phyloP scores from a whole-genome alignment of 23 tunicate species.

The Diplosoma virens region DNA sequence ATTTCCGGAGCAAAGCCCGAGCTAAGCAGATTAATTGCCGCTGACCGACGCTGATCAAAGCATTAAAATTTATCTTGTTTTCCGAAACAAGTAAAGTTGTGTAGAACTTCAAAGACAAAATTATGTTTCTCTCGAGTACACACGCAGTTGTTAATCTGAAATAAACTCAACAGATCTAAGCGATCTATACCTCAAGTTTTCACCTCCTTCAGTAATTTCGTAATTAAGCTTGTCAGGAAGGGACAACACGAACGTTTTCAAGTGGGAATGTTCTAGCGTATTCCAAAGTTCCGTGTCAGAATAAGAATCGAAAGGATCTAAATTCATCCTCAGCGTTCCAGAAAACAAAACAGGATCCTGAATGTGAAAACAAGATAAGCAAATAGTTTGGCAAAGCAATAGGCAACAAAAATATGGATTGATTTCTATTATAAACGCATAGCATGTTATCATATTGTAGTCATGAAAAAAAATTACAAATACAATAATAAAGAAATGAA shows the following conservation, averaged over 20 bases:
- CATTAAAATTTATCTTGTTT: neutral
- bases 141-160: neutral
- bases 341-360: constrained; percentile 92
- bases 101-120: no score
- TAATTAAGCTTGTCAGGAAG: constrained; percentile 69
- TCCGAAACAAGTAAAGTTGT: no score
- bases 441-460: no score
- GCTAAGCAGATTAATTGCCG: constrained; percentile 83
- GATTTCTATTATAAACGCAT: no score
- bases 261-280: constrained; percentile 87
- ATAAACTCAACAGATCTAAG: neutral
- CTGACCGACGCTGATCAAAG: constrained; percentile 78
- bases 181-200: constrained; percentile 76
- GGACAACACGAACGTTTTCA: constrained; percentile 62
- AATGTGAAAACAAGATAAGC: no score
- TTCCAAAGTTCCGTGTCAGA: constrained; percentile 85
- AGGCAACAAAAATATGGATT: no score
- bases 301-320: constrained; percentile 88
- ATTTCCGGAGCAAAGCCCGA: constrained; percentile 65
- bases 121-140: no score
- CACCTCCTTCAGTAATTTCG: constrained; percentile 81
- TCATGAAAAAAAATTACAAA: no score
- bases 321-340: constrained; percentile 84
- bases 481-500: no score
- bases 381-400: no score